Base-by-base conservation (phyloP, 2,797 vertebrate species). In the Crenuchus spilurus region DNA sequence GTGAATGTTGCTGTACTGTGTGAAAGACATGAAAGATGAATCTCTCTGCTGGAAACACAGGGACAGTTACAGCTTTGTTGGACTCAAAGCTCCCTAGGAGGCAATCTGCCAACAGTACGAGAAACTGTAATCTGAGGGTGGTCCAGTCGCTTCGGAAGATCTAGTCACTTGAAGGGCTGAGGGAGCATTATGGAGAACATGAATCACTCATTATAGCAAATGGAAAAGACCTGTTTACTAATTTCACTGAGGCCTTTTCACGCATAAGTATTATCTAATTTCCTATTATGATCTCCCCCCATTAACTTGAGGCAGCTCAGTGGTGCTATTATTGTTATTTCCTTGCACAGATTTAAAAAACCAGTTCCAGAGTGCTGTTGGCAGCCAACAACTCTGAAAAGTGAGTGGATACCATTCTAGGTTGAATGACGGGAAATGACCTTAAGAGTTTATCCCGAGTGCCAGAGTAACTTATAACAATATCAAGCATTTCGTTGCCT, bases 391-490 rank as follows among this genome's bases (percentile, higher is more conserved):
- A 81, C 84, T 84, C 84, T 86, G 63, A 83, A 86, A 86, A 90
- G 85, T 87, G 87, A 90, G 91, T 87, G 85, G 74, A 73, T 89
- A 90, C 88, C 88, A 90, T 90, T 90, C 18, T 1, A 67, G 0
- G 58, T 84, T 91, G 90, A 93, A 93, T 92, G 81, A 86, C 83
- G 89, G 91, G 92, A 93, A 92, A 86, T 86, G 84, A 80, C 88
- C 83, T 74, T 75, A 79, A 64, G 66, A 78, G 81, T 85, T 86
- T 85, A 84, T 83, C 85, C 86, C 57, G 74, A 81, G 64, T 79
- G 82, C 78, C 87, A 80, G 70, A 64, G 73, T 78, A 79, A 81
- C 84, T 87, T 71, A 77, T 77, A 84, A 90, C 81, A 88, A 86
- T 84, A 80, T 26, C 22, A 54, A 24, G 37, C 52, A 78, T 73